These are phyloP conservation scores for Plagiodera versicolora DNA, from an alignment of 2,888 invertebrate species.

Conservation along the genomic window DNA sequence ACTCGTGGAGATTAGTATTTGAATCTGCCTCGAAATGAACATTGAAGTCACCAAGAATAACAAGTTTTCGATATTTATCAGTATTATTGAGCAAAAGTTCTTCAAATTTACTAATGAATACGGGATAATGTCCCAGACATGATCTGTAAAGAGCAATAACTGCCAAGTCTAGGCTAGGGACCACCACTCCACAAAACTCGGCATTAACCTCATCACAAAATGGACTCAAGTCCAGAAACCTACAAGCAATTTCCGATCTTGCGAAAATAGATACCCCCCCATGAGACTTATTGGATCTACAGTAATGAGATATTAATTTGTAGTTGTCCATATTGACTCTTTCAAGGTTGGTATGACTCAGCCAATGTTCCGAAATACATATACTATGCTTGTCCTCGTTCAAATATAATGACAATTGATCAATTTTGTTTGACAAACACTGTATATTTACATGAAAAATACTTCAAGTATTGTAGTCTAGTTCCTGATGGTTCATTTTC, in stretches of 20 bases:
- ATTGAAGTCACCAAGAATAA: background rate
- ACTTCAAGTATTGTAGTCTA: background rate
- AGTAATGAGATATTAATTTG: background rate
- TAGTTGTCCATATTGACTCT: background rate
- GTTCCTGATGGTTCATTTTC: background rate
- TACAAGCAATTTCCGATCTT: conserved; percentile 3
- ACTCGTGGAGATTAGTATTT: background rate
- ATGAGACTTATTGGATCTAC: conserved; percentile 6
- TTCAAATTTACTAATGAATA: background rate
- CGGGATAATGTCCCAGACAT: background rate
- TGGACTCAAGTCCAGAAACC: background rate
- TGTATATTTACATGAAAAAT: background rate
- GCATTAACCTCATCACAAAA: conserved; percentile 4
- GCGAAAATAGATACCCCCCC: background rate
- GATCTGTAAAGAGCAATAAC: conserved; percentile 1
- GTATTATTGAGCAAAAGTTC: background rate
- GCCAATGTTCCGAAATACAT: conserved; percentile 3
- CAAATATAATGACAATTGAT: conserved; percentile 2
- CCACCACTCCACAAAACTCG: conserved; percentile 1
- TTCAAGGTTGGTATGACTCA: background rate
- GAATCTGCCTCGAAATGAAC: background rate
- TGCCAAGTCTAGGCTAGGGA: background rate
- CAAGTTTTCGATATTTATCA: background rate
- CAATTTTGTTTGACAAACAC: conserved; percentile 1
- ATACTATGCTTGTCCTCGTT: background rate